Base-by-base conservation (phyloP, 2,113 vertebrate genomes). In the Chrysemys picta region DNA sequence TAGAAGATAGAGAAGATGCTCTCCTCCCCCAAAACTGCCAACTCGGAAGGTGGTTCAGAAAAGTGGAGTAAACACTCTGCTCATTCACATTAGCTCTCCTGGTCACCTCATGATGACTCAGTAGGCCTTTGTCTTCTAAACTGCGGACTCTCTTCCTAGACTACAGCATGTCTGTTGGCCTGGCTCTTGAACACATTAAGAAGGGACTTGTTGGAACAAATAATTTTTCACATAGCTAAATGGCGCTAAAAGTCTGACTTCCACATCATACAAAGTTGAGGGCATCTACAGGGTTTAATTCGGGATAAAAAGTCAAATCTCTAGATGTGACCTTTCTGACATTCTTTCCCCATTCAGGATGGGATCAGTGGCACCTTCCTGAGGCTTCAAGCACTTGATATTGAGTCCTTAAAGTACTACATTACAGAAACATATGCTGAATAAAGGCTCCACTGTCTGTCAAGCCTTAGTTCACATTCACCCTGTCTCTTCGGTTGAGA, bases 361-460 rank as follows among this genome's bases (percentile, higher is more conserved):
- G 62, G 16, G 62, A 11, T 69, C 31, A 69, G 4, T 69, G 62
- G 62, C 16, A n/a, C 35, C 3, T 69, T 45, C 38, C 72, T 45
- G 21, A 76, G 19, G 3, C 38, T 25, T 76, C 38, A 76, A 76
- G 4, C 0, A 0, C 12, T 8, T 87, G 10, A 59, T 35, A 31
- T 54, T 1, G 54, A 82, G 45, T 45, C 21, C 42, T 76, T 76
- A 76, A 76, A 45, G 22, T 76, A 42, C 38, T 76, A 11, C 72
- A 45, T 76, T n/a, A n/a, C 35, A 19, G n/a, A 45, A 45, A 76
- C 42, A 13, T 76, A 25, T 45, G 38, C 8, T 45, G 38, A 4
- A 76, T 45, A 76, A 76, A 76, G 72, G 72, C 42, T 45, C 12
- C 72, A 76, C 10, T 76, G 10, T 76, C 72, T 45, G 42, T 76